These are phyloP conservation scores for Semaprochilodus insignis DNA, from an alignment of 2,797 vertebrate genomes.

Conservation along the genomic window DNA sequence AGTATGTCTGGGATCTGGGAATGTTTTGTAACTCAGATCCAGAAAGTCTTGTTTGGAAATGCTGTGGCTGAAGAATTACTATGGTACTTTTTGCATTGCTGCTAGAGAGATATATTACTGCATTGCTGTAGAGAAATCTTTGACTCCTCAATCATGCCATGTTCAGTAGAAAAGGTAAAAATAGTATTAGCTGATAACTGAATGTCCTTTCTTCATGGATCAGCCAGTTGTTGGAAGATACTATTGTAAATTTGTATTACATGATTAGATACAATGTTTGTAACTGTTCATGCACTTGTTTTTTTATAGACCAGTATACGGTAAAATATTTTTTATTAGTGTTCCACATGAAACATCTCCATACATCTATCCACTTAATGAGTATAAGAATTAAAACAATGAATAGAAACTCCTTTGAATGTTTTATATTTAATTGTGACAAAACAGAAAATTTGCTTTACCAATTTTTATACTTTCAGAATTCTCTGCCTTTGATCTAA, in stretches of 20 bases:
- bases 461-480: neutral
- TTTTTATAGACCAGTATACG: no score
- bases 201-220: neutral
- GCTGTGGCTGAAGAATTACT: neutral
- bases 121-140: neutral
- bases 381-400: neutral
- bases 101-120: no score
- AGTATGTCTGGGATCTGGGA: neutral
- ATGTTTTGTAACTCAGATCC: neutral
- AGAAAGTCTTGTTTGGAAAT: neutral
- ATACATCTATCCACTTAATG: neutral
- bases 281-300: neutral
- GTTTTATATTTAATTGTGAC: no score
- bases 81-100: neutral
- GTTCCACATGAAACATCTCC: neutral
- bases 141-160: no score
- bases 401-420: no score
- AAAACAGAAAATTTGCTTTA: neutral
- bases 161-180: no score
- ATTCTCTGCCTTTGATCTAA: neutral
- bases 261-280: neutral
- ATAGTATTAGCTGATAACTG: no score
- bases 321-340: neutral
- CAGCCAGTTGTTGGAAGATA: neutral
- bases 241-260: neutral